Evolutionary conservation across 1,140 invertebrate species (phyloP), one percentile per base, ranked within the genome.

Genomic region (Doryteuthis pealeii): DNA sequence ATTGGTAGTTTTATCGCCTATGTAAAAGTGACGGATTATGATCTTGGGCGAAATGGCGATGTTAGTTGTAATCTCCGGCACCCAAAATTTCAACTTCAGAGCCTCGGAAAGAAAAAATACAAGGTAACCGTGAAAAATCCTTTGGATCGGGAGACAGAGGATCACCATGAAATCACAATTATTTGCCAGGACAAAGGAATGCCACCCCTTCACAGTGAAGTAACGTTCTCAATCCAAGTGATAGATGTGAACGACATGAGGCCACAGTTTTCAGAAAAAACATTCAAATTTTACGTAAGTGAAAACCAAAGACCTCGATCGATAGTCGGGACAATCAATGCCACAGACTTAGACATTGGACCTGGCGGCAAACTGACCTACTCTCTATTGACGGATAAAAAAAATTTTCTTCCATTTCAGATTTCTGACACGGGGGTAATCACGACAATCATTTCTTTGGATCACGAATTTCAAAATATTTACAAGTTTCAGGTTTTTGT

Each of bases 1-100:
- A 91, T 97, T 12, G 95, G 95, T 0, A 96, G 94, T 0, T 67
- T 69, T 2, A 77, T 83, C 0, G 65, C 78, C 10, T 58, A 66
- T 22, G 75, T 84, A 5, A 79, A 71, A 15, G 89, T 89, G 14
- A 77, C 81, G 2, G 89, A 89, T 77, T 32, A 88, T 73, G 87
- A 91, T 76, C 89, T 95, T 95, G 15, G 85, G 0, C 31, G 73
- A 1, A 87, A 85, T 74, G 81, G 79, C 22, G 70, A 81, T 15
- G 79, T 84, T 15, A 67, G 66, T 10, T 87, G 86, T 62, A 70
- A 73, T 66, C 77, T 85, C 26, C 66, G 77, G 28, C 79, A 84
- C 67, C 28, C 70, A 0, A 32, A 77, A 40, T 80, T 79, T 73
- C 28, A 71, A 2, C 76, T 83, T 28, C 69, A 77, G 31, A 75